Percentiles rank a stretch among this genome's conserved stretches.
phyloP scores from a whole-genome alignment of 1,140 invertebrate genomes.

The Drosophila kepulauana region DNA sequence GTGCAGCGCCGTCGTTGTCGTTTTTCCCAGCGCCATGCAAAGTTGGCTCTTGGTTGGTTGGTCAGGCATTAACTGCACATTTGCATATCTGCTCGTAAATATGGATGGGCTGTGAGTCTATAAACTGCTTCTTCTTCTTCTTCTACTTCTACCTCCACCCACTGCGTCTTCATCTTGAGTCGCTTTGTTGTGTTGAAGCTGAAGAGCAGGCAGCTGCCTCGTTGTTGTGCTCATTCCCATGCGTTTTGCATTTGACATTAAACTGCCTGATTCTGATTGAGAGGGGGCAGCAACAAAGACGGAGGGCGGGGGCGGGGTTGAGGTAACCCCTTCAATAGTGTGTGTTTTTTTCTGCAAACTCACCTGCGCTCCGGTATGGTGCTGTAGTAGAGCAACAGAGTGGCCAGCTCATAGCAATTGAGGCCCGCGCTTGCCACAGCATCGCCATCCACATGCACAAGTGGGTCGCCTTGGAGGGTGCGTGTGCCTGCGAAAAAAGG shows the following conservation, averaged over 20 bases:
- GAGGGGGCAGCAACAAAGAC: slow-evolving; percentile 2
- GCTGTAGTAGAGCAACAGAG: slow-evolving; percentile 86
- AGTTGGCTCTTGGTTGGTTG: slow-evolving; percentile 42
- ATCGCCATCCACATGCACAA: slow-evolving; percentile 86
- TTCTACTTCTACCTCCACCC: neutral
- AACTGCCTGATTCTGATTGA: slow-evolving; percentile 71
- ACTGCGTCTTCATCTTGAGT: neutral
- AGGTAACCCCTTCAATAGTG: neutral
- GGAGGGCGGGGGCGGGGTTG: neutral
- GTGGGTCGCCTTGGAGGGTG: slow-evolving; percentile 85
- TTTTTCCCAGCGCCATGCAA: slow-evolving; percentile 73
- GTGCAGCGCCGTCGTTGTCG: slow-evolving; percentile 54
- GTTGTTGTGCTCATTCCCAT: slow-evolving; percentile 73
- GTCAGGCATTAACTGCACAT: slow-evolving; percentile 69
- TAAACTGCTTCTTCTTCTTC: slow-evolving; percentile 36
- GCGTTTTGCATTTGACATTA: slow-evolving; percentile 78
- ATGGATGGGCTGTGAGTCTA: slow-evolving; percentile 73
- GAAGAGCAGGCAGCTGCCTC: slow-evolving; percentile 7
- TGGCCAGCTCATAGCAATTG: slow-evolving; percentile 87
- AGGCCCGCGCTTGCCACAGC: slow-evolving; percentile 85
- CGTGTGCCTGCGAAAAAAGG: slow-evolving; percentile 71
- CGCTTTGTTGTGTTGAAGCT: slow-evolving; percentile 4
- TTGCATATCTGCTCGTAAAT: slow-evolving; percentile 81
- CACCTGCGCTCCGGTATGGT: slow-evolving; percentile 86
- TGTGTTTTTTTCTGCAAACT: slow-evolving; percentile 53